Evolutionary conservation across 2,113 vertebrate genomes (phyloP).

Genomic region (Lamprologus callipterus): DNA sequence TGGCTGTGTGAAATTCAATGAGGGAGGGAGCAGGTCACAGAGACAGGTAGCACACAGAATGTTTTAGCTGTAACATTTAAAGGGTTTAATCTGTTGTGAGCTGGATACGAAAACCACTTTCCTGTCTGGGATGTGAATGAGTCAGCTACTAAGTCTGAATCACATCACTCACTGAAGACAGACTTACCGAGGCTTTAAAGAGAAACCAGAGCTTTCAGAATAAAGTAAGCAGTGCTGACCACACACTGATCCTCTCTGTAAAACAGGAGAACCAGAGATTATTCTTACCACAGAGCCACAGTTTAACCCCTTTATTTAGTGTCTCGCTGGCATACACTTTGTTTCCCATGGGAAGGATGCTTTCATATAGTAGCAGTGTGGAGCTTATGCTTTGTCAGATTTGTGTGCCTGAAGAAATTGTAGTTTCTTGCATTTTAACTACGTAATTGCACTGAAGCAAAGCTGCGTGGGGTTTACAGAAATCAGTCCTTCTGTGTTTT

Average conservation of each 20-base stretch:
- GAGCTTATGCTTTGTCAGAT: not conserved
- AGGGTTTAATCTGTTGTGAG: not conserved
- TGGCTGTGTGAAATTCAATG: not conserved
- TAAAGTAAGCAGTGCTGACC: not conserved
- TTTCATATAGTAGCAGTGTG: not conserved
- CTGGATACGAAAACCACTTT: not conserved
- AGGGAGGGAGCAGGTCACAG: not conserved
- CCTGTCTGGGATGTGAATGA: constrained; percentile 9
- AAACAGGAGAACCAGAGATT: not conserved
- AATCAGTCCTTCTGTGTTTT: not conserved
- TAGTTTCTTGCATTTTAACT: not conserved
- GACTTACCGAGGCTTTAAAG: not conserved
- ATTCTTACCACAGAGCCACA: not conserved
- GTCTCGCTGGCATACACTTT: not conserved
- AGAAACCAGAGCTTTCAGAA: not conserved
- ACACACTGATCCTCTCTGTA: not conserved
- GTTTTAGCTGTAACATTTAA: not conserved
- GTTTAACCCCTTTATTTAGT: not conserved
- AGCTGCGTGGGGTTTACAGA: not conserved
- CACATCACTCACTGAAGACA: not conserved
- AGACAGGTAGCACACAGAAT: not conserved
- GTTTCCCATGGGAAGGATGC: not conserved
- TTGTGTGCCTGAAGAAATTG: not conserved
- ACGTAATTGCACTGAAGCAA: rapidly evolving
- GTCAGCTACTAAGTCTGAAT: constrained; percentile 28